Base-by-base conservation (phyloP, 2,797 vertebrate genomes). In the Pogoniulus pusillus region DNA sequence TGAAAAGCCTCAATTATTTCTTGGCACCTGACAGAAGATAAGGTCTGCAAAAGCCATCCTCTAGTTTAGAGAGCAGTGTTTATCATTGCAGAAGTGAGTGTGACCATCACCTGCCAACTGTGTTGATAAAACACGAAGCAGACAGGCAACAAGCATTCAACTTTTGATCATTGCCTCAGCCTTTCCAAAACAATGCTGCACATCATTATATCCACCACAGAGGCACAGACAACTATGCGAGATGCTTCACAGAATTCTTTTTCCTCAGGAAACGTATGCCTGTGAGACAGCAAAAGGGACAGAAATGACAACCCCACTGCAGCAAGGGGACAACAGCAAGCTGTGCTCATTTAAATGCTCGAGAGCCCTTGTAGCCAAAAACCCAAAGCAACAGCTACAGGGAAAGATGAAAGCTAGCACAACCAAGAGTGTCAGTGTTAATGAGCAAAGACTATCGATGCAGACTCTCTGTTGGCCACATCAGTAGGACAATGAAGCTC, bases 361-460 rank as follows among this genome's bases (percentile, higher is more conserved):
- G 24, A 83, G 82, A 91, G 16, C 49, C 60, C 76, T 85, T 76
- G 76, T 47, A 91, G 77, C 24, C 53, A 86, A 89, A 90, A 90
- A 9, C 4, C 32, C 57, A 77, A 60, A 89, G 80, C 85, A 93
- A 47, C 59, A 91, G 70, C 89, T 58, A 66, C 16, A 35, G 35
- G 54, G 49, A 82, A 74, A 90, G 89, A 95, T 89, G 80, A 96
- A 95, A 94, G 85, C 57, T 35, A 85, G 68, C 51, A 76, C 47
- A 76, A 69, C 47, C 2, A 14, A 59, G 64, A 79, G 45, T 71
- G 64, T 85, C 82, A 84, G n/a, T 71, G 87, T 53, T 93, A 94
- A 94, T 89, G 53, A 95, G 92, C 39, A 88, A 85, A 74, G 35
- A 82, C 85, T 82, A 92, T 60, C 73, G 88, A 62, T 39, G 85